Conservation (phyloP, 2,888 invertebrate species). For the Apotomis betuletana region DNA sequence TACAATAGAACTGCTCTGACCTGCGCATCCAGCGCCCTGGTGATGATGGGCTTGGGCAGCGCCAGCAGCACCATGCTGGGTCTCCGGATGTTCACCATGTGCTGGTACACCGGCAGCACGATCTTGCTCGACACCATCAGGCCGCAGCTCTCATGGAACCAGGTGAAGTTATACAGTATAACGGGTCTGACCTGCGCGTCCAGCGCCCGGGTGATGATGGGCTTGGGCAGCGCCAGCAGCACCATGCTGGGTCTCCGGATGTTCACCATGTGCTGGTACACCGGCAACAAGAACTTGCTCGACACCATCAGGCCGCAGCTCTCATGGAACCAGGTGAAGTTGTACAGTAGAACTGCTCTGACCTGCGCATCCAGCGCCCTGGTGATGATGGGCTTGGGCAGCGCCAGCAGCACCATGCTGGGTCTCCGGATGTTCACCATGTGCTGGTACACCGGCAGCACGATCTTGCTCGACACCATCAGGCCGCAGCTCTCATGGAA, state of each 20-base stretch:
- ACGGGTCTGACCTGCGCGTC: constrained; percentile 85
- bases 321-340: too few relatives aligned
- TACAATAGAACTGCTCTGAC: too few relatives aligned
- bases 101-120: too few relatives aligned
- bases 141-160: constrained; percentile 56
- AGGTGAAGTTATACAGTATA: too few relatives aligned
- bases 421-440: constrained; percentile 89
- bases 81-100: too few relatives aligned
- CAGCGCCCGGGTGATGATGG: constrained; percentile 86
- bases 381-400: constrained; percentile 87
- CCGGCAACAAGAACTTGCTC: too few relatives aligned
- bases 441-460: constrained; percentile 89
- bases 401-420: constrained; percentile 89
- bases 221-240: constrained; percentile 60
- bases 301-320: constrained; percentile 56
- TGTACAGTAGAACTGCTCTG: constrained; percentile 38
- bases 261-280: too few relatives aligned
- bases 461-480: constrained; percentile 83
- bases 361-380: constrained; percentile 89
- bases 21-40: too few relatives aligned
- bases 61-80: too few relatives aligned
- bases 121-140: too few relatives aligned
- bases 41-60: constrained; percentile 53
- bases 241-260: too few relatives aligned
- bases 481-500: constrained; percentile 85